Evolutionary conservation across 2,113 vertebrate genomes (phyloP).

Genomic region (Aleadryas rufinucha): DNA sequence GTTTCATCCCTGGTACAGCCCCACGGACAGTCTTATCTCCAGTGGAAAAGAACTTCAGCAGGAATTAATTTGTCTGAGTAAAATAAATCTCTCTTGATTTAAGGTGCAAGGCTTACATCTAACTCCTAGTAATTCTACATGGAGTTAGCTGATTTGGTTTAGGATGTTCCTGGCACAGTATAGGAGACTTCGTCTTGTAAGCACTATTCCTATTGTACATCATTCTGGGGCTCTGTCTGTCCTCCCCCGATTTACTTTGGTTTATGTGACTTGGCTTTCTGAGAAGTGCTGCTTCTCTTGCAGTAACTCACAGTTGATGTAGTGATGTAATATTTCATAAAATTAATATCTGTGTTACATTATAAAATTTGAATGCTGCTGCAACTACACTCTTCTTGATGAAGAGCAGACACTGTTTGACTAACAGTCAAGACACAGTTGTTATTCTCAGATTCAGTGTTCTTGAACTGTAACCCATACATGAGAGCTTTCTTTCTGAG

Average conservation of each 20-base stretch:
- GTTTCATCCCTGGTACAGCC: neutral
- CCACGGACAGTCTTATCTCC: neutral
- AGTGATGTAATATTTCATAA: neutral
- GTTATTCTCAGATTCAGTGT: slow-evolving; percentile 19
- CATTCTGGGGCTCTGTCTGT: neutral
- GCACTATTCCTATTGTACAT: neutral
- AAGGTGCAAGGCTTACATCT: neutral
- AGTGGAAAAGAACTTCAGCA: neutral
- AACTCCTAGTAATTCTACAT: neutral
- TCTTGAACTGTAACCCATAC: slow-evolving; percentile 23
- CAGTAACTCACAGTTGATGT: neutral
- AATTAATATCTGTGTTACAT: slow-evolving; percentile 12
- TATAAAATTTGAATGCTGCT: neutral
- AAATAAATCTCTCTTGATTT: neutral
- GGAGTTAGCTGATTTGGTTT: neutral
- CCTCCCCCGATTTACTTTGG: neutral
- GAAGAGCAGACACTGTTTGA: slow-evolving; percentile 19
- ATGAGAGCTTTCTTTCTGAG: neutral
- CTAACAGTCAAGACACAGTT: slow-evolving; percentile 22
- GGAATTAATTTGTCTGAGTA: neutral
- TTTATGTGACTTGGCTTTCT: neutral
- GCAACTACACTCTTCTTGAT: slow-evolving; percentile 26
- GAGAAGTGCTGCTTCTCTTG: neutral
- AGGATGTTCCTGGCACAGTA: neutral
- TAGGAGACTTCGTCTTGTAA: neutral